phyloP scores from a whole-genome alignment of 2,888 invertebrate genomes.

The Phyllotreta striolata region DNA sequence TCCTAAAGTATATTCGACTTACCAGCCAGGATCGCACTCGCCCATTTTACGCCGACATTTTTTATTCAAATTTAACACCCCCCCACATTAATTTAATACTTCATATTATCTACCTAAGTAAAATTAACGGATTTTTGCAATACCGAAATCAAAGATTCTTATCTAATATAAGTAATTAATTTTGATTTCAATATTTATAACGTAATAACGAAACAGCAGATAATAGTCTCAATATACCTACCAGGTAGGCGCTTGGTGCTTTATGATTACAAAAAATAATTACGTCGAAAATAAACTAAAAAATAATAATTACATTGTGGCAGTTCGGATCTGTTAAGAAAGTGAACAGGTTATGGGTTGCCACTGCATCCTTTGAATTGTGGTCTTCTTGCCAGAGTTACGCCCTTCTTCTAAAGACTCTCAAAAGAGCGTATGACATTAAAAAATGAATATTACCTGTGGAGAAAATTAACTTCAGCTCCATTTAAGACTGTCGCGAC shows the following conservation, averaged over 20 bases:
- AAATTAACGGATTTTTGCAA: too few relatives aligned
- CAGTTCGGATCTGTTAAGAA: conserved; percentile 47
- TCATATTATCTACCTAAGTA: too few relatives aligned
- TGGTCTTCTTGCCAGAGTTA: conserved; percentile 58
- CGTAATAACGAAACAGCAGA: too few relatives aligned
- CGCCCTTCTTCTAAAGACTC: conserved; percentile 55
- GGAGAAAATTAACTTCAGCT: conserved; percentile 38
- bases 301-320: conserved; percentile 1
- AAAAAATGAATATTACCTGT: conserved; percentile 41
- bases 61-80: too few relatives aligned
- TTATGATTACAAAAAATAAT: too few relatives aligned
- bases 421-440: conserved; percentile 52
- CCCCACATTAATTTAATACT: neutral
- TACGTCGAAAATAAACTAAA: neutral
- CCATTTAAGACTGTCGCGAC: conserved; percentile 30
- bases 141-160: too few relatives aligned
- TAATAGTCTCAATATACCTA: too few relatives aligned
- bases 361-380: conserved; percentile 58
- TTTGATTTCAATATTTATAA: too few relatives aligned
- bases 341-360: conserved; percentile 57
- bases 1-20: conserved; percentile 59
- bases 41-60: neutral
- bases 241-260: too few relatives aligned
- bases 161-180: too few relatives aligned
- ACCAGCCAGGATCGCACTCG: conserved; percentile 50